Evolutionary conservation across 2,797 vertebrate species (phyloP), one percentile per base, ranked within the genome.

Genomic region (Coilia nasus): DNA sequence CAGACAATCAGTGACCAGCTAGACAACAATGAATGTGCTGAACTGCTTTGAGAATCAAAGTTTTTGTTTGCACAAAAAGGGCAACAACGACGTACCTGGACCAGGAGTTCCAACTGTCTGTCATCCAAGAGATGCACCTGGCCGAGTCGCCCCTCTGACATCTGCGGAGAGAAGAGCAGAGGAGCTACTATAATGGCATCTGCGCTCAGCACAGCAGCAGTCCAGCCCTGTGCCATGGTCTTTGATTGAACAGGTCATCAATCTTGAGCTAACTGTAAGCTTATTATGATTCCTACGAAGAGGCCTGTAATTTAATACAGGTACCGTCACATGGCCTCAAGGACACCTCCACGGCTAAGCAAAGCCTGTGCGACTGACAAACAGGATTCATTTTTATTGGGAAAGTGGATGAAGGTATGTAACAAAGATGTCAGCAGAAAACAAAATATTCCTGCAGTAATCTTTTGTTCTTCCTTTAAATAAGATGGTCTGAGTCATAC

Each of bases 101-200:
- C 98, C 93, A 99, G 95, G 91, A 99, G 96, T 92, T 99, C 98
- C 94, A 99, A 94, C 89, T 97, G 97, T 90, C 98, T 96, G 90
- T 96, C 97, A 91, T 99, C 98, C 46, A 99, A 96, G 90, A 99
- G 97, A 89, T 96, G 96, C 86, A 99, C 95, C 94, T 97, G 97
- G 92, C 97, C 99, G 90, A 96, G 96, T 85, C 97, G 96, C 86
- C 98, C 98, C 92, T 99, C 98, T 41, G 97, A 97, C 98, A 99
- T 99, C 98, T 99, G 93, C 64, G 35, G 89, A 82, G 67, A 84
- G 46, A 86, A 67, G 87, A 81, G 21, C 35, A 64, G 46, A 89
- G 59, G 83, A 19, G 47, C 64, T 41, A 50, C 54, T 21, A 25
- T 25, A 35, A 83, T 50, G 41, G 81, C 75, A 75, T 82, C 80